A percentile compares a stretch with the other conserved stretches of the same genome.
phyloP scores from a whole-genome alignment of 2,888 invertebrate species.

The Tachina fera region DNA sequence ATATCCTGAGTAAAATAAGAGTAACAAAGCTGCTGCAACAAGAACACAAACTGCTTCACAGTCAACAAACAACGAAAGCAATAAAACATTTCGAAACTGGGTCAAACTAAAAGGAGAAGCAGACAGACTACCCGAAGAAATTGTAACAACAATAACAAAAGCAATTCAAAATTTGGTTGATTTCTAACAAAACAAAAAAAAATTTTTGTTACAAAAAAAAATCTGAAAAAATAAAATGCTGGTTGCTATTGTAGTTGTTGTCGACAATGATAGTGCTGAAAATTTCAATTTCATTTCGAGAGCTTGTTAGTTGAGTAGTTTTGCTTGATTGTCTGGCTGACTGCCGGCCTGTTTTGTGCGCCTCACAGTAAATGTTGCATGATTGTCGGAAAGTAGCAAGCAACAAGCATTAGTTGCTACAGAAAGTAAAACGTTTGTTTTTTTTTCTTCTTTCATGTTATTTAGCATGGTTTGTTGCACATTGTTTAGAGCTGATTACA shows the following conservation, averaged over 20 bases:
- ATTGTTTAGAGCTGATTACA: conserved; percentile 62
- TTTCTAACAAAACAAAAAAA: conserved; percentile 5
- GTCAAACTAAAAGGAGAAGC: conserved; percentile 59
- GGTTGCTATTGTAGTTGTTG: conserved; percentile 30
- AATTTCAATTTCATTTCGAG: conserved; percentile 64
- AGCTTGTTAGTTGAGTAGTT: conserved; percentile 43
- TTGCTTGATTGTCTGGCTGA: conserved; percentile 32
- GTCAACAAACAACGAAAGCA: conserved; percentile 4
- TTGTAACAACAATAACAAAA: conserved; percentile 36
- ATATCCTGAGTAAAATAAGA: conserved; percentile 20
- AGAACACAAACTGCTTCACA: background rate
- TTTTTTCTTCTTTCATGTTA: conserved; percentile 9
- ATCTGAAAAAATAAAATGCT: background rate
- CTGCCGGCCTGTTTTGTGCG: conserved; percentile 28
- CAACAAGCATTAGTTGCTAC: conserved; percentile 50
- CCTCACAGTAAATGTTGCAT: conserved; percentile 60
- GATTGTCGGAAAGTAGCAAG: conserved; percentile 62
- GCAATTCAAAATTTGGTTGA: conserved; percentile 27
- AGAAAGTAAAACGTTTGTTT: conserved; percentile 49
- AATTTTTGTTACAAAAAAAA: conserved; percentile 35
- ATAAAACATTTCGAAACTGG: conserved; percentile 40
- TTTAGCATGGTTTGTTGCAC: conserved; percentile 63
- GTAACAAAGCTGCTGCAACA: background rate
- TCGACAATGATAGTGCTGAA: conserved; percentile 42
- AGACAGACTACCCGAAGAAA: conserved; percentile 21